Base-by-base conservation (phyloP, 1,140 invertebrate genomes). In the Pogonomyrmex barbatus region DNA sequence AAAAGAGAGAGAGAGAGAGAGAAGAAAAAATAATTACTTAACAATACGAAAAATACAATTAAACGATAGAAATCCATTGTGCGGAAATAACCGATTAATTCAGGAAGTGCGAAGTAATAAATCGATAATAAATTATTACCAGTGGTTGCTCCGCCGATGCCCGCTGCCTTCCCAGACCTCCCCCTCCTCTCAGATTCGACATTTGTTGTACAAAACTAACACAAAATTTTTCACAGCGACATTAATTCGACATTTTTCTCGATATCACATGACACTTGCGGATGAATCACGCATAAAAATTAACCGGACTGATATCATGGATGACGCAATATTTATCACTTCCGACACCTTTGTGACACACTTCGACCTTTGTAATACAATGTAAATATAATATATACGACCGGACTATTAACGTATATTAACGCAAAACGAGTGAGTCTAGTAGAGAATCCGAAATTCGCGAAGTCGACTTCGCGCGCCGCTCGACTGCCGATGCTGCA, bases 81-180 rank as follows among this genome's bases (percentile, higher is more conserved):
- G 8, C 9, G 63, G 3, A 36, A 9, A 65, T 42, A 12, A 45
- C 39, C 63, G 36, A 67, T 67, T 67, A 24, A 67, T 65, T 65
- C 17, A 42, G 36, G 36, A 24, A 45, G 63, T 24, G 24, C n/a
- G 39, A 4, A 67, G 60, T 67, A 67, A 67, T 45, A 67, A 45
- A 67, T 12, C 12, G 63, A 24, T 39, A 9, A 67, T 67, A 67
- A 45, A 67, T 67, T 67, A 24, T 39, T 39, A 67, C 63, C 63
- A 24, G 24, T n/a, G n/a, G 63, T 65, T 12, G 63, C 39, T 45
- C n/a, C 63, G 63, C 9, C 39, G 63, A 45, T n/a, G 39, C n/a
- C 39, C 24, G 63, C 42, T 45, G 39, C n/a, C 63, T 24, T 1
- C 33, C 33, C 33, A 2, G 33, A 14, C 39, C 36, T 6, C 42